Percentiles rank a stretch among this genome's conserved stretches.
phyloP scores from a whole-genome alignment of 1,140 invertebrate species.

The Venustaconcha ellipsiformis region DNA sequence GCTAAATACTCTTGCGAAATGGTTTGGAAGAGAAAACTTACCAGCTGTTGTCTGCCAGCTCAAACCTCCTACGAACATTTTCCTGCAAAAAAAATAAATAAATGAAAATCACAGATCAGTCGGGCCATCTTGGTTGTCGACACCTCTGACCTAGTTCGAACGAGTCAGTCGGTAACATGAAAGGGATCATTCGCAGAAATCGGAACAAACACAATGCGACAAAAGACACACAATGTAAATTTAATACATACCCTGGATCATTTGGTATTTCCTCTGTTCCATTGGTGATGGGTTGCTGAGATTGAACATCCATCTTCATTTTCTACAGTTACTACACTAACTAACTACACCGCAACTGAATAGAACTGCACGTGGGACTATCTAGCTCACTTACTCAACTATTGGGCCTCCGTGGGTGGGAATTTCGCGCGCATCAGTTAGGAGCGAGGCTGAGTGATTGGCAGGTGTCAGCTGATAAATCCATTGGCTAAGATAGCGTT shows the following conservation, averaged over 20 bases:
- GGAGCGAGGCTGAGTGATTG: conserved; percentile 57
- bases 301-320: conserved; percentile 60
- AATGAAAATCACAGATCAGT: conserved; percentile 20
- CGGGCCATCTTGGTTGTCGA: conserved; percentile 33
- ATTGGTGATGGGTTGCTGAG: conserved; percentile 45
- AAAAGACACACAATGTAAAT: conserved; percentile 12
- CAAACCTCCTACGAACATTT: conserved; percentile 99
- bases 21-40: conserved; percentile 72
- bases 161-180: conserved; percentile 28
- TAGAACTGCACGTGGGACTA: conserved; percentile 52
- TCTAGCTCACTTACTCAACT: conserved; percentile 37
- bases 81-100: conserved; percentile 78
- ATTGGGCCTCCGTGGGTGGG: conserved; percentile 56
- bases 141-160: conserved; percentile 42
- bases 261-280: conserved; percentile 56
- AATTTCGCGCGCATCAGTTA: conserved; percentile 53
- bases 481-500: conserved; percentile 50
- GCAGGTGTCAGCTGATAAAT: conserved; percentile 32
- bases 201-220: conserved; percentile 24
- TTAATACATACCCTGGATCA: conserved; percentile 55
- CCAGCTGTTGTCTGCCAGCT: conserved; percentile 99
- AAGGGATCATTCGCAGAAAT: conserved; percentile 20
- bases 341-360: conserved; percentile 51
- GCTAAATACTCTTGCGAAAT: too few relatives aligned
- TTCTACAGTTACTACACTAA: conserved; percentile 48